Base-by-base conservation (phyloP, 2,888 invertebrate genomes). In the Microctonus hyperodae region DNA sequence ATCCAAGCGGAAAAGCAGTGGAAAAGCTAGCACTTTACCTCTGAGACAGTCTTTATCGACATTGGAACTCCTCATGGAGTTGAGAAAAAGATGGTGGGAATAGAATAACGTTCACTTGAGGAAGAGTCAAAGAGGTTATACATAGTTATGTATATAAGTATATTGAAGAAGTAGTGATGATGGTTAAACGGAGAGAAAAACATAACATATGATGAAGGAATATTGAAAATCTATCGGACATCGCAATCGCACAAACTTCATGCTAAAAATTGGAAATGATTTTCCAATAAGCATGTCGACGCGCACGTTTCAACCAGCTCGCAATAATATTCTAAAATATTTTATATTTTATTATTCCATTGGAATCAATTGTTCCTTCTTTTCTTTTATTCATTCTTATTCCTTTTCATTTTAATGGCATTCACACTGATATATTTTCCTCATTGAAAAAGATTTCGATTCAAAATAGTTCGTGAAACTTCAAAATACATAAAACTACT, bases 211-310 rank as follows among this genome's bases (percentile, higher is more conserved):
- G 65, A 67, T 33, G 53, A 62, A 57, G n/a, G 25, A 70, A 69
- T 74, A 74, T 74, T 66, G 71, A 69, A 74, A 74, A 72, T 72
- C 70, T 72, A 72, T 73, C 65, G 67, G 58, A 68, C 65, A 71
- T 69, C 63, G 62, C 64, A 61, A 50, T 37, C 58, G 53, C 50
- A 31, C 72, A 53, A 48, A 69, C 48, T 56, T 53, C 65, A 69
- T 63, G 56, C 35, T n/a, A 69, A 70, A 56, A 25, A 70, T 68
- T 70, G 61, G 66, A 74, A 75, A 76, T 75, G 75, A 75, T 75
- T 77, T 77, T 78, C 76, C 76, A 74, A 77, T 77, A 75, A 72
- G 71, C 59, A 69, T 67, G 62, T 48, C 33, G 31, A 2, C 10
- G 23, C 33, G 35, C 20, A 22, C n/a, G 16, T 44, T 22, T n/a